These are phyloP conservation scores for Parnassius apollo DNA, from an alignment of 2,888 invertebrate genomes.

Conservation along the genomic window DNA sequence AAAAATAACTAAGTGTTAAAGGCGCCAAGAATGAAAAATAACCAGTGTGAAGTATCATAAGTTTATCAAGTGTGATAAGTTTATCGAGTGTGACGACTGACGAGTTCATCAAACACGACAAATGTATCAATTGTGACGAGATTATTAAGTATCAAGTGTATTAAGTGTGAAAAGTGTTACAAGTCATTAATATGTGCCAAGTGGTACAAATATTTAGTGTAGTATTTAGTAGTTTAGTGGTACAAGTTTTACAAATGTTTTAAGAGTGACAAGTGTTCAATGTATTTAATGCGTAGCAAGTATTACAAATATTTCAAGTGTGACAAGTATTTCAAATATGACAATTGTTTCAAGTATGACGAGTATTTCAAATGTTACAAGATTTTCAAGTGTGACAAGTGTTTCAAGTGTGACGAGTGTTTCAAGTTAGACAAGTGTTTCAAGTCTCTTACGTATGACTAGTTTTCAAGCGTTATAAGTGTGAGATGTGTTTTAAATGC, in stretches of 20 bases:
- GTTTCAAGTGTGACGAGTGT: not conserved
- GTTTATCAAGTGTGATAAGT: no score
- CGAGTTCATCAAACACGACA: no score
- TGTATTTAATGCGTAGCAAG: not conserved
- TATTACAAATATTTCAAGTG: not conserved
- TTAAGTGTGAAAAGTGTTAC: slow-evolving; percentile 7
- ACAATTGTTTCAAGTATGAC: not conserved
- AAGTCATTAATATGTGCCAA: not conserved
- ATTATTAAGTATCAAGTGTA: no score
- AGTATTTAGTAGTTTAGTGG: not conserved
- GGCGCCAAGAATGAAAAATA: no score
- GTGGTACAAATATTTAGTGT: not conserved
- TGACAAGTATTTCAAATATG: not conserved
- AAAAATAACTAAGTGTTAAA: no score
- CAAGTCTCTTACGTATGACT: not conserved
- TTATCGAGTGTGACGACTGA: no score
- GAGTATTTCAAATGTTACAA: not conserved
- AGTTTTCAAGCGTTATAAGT: slow-evolving; percentile 1
- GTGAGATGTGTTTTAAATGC: not conserved
- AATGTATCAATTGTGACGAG: no score
- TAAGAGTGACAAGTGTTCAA: no score
- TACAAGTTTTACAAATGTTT: not conserved
- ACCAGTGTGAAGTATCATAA: no score
- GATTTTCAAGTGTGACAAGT: not conserved
- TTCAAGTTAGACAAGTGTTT: not conserved